These are phyloP conservation scores for Lasioglossum morio DNA, from an alignment of 2,888 invertebrate genomes.

Conservation along the genomic window DNA sequence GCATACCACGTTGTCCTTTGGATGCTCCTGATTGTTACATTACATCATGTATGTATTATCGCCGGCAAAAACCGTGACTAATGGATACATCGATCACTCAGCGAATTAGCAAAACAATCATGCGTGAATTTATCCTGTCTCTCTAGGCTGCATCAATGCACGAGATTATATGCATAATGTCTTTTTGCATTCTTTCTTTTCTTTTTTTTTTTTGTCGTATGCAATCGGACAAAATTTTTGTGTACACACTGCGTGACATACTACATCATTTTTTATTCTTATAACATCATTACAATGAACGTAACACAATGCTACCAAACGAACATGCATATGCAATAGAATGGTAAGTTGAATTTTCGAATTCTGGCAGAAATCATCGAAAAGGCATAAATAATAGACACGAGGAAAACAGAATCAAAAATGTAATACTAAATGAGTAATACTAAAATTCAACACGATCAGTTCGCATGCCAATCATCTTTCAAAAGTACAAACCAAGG, in stretches of 20 bases:
- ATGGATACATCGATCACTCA: constrained; percentile 36
- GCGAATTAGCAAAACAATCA: constrained; percentile 38
- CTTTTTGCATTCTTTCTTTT: background rate
- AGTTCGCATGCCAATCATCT: constrained; percentile 57
- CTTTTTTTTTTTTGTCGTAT: constrained; percentile 10
- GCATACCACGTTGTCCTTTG: constrained; percentile 88
- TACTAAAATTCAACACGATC: constrained; percentile 22
- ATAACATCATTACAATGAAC: constrained; percentile 42
- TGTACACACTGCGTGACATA: constrained; percentile 24
- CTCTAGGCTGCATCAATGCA: constrained; percentile 32
- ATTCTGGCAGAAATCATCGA: constrained; percentile 18
- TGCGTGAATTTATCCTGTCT: constrained; percentile 40
- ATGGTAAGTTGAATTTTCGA: constrained; percentile 41
- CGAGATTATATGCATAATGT: constrained; percentile 1
- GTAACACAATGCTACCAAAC: constrained; percentile 24
- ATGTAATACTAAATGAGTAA: background rate
- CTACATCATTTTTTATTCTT: constrained; percentile 38
- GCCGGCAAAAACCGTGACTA: constrained; percentile 41
- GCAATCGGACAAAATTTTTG: constrained; percentile 35
- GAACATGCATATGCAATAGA: constrained; percentile 59
- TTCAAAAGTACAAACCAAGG: constrained; percentile 45
- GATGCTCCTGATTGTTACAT: constrained; percentile 85
- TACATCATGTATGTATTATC: constrained; percentile 65
- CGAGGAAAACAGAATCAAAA: constrained; percentile 16
- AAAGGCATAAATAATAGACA: constrained; percentile 29